Evolutionary conservation across 2,113 vertebrate species (phyloP).

Genomic region (Pipa parva): DNA sequence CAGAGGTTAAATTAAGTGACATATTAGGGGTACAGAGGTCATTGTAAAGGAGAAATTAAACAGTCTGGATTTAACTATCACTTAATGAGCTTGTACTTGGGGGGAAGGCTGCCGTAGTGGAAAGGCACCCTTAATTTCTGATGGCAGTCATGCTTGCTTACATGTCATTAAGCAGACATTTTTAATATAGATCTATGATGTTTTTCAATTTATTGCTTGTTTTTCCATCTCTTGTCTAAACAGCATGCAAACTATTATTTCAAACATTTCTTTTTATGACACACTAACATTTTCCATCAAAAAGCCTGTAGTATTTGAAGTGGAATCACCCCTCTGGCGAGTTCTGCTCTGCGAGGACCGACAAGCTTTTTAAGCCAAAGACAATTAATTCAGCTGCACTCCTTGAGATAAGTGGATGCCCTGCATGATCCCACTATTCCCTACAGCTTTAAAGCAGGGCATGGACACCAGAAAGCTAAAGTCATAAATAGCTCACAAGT

Average conservation of each 20-base stretch:
- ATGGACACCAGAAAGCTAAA: conserved; percentile 9
- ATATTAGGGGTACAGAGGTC: too few relatives aligned
- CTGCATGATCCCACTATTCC: conserved; percentile 16
- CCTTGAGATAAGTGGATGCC: conserved; percentile 33
- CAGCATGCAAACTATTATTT: conserved; percentile 15
- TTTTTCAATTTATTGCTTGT: background rate
- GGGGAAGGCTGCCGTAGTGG: too few relatives aligned
- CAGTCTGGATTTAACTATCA: background rate
- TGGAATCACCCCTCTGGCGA: background rate
- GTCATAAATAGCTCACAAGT: conserved; percentile 23
- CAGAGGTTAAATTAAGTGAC: too few relatives aligned
- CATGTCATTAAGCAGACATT: background rate
- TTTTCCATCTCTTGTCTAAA: background rate
- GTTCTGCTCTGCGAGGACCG: conserved; percentile 1
- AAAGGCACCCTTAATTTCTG: too few relatives aligned
- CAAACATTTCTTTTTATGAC: conserved; percentile 2
- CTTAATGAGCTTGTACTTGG: too few relatives aligned
- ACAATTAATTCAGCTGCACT: background rate
- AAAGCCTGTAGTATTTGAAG: conserved; percentile 36
- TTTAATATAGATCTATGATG: background rate
- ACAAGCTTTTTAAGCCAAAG: conserved; percentile 14
- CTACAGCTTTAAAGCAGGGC: background rate
- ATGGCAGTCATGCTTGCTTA: background rate
- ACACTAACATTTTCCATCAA: conserved; percentile 29
- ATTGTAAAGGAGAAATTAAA: background rate